Conservation (phyloP, 2,888 invertebrate genomes). For the Emmelina monodactyla region DNA sequence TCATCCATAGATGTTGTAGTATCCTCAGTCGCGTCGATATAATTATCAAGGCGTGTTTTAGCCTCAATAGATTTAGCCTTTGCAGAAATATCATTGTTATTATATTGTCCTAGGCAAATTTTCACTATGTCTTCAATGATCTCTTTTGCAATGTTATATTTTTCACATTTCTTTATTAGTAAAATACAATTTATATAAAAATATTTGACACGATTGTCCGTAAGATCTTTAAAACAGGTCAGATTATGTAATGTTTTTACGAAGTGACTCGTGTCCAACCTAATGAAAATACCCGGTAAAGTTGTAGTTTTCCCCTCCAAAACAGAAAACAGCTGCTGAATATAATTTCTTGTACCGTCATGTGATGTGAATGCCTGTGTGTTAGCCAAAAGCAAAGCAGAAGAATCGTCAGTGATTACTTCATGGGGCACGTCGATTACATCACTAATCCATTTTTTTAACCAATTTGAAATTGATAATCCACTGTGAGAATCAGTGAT, state of each 20-base stretch:
- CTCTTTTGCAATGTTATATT: constrained; percentile 3
- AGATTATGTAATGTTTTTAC: constrained; percentile 5
- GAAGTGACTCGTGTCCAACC: constrained; percentile 6
- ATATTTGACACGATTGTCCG: constrained; percentile 2
- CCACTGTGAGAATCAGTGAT: constrained; percentile 3
- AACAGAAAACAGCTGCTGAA: constrained; percentile 4
- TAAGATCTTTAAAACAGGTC: constrained; percentile 3
- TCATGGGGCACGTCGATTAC: neutral
- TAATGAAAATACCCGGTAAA: constrained; percentile 3
- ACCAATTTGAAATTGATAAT: constrained; percentile 5
- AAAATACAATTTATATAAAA: constrained; percentile 5
- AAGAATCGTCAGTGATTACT: constrained; percentile 1
- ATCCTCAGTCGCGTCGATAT: constrained; percentile 1
- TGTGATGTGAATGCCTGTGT: constrained; percentile 3
- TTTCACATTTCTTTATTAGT: constrained; percentile 5
- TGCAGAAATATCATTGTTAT: neutral
- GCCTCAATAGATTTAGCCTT: neutral
- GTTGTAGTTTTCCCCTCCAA: constrained; percentile 1
- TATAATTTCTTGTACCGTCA: constrained; percentile 2
- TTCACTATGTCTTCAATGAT: constrained; percentile 2
- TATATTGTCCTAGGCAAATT: constrained; percentile 6
- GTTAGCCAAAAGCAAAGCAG: constrained; percentile 4
- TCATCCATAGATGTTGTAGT: neutral
- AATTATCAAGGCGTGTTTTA: constrained; percentile 4
- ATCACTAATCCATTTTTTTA: constrained; percentile 4